Conservation (phyloP, 2,888 invertebrate species). For the Petrolisthes manimaculis region DNA sequence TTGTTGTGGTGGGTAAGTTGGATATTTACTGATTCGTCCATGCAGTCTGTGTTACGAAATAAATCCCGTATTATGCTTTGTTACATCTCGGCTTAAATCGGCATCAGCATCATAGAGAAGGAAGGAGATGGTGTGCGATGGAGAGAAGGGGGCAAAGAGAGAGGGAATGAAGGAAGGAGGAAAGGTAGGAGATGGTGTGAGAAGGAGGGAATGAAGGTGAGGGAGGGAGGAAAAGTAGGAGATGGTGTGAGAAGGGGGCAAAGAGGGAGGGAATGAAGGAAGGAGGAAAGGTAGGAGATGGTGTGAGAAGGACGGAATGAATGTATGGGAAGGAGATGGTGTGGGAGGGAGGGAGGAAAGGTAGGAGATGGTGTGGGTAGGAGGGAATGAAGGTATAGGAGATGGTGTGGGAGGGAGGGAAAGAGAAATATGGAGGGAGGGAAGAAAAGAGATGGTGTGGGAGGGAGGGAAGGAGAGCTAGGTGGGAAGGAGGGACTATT, state of each 20-base stretch:
- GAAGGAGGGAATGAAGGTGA: not conserved
- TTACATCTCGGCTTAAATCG: too few species aligned
- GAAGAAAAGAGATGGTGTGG: conserved; percentile 7
- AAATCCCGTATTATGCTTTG: too few species aligned
- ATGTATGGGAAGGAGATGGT: not conserved
- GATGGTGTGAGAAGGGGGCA: not conserved
- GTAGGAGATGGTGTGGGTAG: not conserved
- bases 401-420: not conserved
- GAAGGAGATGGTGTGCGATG: not conserved
- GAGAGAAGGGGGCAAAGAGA: not conserved
- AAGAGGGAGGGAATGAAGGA: not conserved
- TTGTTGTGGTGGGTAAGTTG: too few species aligned
- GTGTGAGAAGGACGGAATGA: not conserved
- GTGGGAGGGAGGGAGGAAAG: conserved; percentile 9
- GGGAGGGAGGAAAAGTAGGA: not conserved
- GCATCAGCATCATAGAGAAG: too few species aligned
- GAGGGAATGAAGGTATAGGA: not conserved
- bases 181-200: not conserved
- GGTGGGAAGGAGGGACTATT: not conserved
- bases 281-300: not conserved
- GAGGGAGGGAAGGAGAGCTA: not conserved
- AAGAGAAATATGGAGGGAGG: not conserved
- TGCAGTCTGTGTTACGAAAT: too few species aligned
- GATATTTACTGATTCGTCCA: too few species aligned
- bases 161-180: not conserved